Percentiles rank a stretch among this genome's conserved stretches.
Evolutionary conservation across 1,140 invertebrate species (phyloP).

Genomic region (Drosophila equinoxialis): DNA sequence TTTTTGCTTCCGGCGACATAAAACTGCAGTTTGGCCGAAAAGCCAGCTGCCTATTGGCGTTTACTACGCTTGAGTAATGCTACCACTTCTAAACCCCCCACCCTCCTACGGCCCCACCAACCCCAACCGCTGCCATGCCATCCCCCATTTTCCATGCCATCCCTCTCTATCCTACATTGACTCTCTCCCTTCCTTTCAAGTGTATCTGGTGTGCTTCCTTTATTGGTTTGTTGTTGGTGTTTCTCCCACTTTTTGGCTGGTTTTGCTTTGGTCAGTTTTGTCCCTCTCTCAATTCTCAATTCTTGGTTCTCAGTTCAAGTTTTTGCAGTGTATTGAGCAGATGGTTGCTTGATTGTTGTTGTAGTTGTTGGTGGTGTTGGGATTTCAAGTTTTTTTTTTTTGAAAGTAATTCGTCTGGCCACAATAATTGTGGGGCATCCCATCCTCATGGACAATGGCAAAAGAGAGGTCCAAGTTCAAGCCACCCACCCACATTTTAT

Average conservation of each 20-base stretch:
- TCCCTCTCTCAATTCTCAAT: not conserved
- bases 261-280: constrained; percentile 39
- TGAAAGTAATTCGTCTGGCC: constrained; percentile 75
- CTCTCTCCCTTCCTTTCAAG: constrained; percentile 35
- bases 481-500: constrained; percentile 77
- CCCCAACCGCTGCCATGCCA: not conserved
- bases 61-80: constrained; percentile 73
- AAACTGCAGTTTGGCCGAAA: constrained; percentile 61
- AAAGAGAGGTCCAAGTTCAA: constrained; percentile 74
- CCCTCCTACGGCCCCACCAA: no score
- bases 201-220: constrained; percentile 46
- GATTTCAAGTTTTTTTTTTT: constrained; percentile 57
- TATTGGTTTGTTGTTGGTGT: constrained; percentile 38
- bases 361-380: not conserved
- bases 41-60: constrained; percentile 73
- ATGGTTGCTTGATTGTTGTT: constrained; percentile 40
- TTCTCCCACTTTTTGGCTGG: constrained; percentile 31
- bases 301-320: constrained; percentile 13
- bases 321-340: constrained; percentile 53
- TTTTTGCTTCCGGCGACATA: constrained; percentile 75
- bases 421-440: constrained; percentile 66
- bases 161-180: constrained; percentile 21
- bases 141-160: constrained; percentile 37
- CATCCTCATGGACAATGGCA: constrained; percentile 35
- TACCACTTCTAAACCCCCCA: not conserved